Percentiles rank a stretch among this genome's conserved stretches.
phyloP scores from a whole-genome alignment of 2,797 vertebrate species.

The Neosilurus hyrtlii region DNA sequence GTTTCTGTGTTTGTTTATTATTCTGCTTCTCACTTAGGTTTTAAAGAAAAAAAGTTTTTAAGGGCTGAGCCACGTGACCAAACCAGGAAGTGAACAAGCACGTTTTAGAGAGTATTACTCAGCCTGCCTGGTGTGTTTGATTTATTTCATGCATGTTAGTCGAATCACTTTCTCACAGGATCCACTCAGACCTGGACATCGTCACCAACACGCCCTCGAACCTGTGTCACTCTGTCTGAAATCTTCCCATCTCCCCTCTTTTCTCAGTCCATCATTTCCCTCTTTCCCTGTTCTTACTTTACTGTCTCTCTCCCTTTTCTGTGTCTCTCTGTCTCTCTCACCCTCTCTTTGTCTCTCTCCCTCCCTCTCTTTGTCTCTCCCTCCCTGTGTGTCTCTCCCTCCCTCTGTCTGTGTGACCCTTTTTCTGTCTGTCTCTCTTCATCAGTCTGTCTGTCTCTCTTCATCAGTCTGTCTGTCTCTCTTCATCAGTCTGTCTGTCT shows the following conservation, averaged over 20 bases:
- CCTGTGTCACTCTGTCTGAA: neutral
- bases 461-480: neutral
- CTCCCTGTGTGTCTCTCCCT: neutral
- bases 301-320: too few species aligned
- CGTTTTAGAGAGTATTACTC: too few species aligned
- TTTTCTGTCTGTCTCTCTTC: too few species aligned
- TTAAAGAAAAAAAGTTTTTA: neutral
- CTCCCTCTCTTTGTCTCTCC: neutral
- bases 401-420: neutral
- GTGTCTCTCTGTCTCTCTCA: neutral
- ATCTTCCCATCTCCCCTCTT: neutral
- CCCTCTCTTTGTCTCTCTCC: neutral
- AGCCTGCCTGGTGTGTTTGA: neutral
- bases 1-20: neutral
- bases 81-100: neutral
- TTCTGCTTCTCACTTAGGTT: too few species aligned
- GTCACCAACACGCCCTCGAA: neutral
- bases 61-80: slow-evolving; percentile 6
- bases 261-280: neutral
- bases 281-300: neutral
- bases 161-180: neutral
- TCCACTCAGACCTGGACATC: neutral
- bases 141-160: neutral
- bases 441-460: neutral
- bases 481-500: too few species aligned